phyloP scores from a whole-genome alignment of 1,140 invertebrate genomes.

The Dreissena rostriformis region DNA sequence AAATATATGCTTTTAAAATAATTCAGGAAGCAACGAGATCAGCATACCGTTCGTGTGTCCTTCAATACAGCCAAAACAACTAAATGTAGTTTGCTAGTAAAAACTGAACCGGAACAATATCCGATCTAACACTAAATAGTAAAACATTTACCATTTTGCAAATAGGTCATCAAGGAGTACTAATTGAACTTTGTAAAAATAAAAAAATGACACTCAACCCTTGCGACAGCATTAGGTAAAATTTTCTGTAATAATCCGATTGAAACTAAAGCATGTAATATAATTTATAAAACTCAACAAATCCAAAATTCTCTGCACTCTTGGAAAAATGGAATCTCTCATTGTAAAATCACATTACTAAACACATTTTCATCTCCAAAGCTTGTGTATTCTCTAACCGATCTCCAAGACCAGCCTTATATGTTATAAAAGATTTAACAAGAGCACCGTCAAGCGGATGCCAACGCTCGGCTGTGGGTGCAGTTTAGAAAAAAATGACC shows the following conservation, averaged over 20 bases:
- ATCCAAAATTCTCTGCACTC: neutral
- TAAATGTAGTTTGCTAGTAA: no score
- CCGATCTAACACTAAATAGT: neutral
- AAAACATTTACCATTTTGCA: neutral
- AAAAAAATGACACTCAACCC: neutral
- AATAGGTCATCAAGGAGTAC: slow-evolving; percentile 14
- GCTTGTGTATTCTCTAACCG: neutral
- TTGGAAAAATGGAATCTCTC: slow-evolving; percentile 17
- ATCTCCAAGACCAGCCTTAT: neutral
- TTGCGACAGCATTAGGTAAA: neutral
- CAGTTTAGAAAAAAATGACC: no score
- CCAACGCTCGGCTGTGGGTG: no score
- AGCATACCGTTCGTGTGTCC: no score
- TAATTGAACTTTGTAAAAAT: slow-evolving; percentile 3
- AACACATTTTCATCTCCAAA: slow-evolving; percentile 1
- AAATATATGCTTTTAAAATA: no score
- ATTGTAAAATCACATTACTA: slow-evolving; percentile 4
- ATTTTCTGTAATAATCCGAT: neutral
- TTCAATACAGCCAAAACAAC: no score
- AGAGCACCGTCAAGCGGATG: no score
- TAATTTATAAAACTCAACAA: neutral
- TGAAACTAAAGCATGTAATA: neutral
- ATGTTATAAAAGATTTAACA: no score
- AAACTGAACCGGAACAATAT: no score
- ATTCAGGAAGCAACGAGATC: no score